phyloP scores from a whole-genome alignment of 2,888 invertebrate species.

The Leistus spinibarbis region DNA sequence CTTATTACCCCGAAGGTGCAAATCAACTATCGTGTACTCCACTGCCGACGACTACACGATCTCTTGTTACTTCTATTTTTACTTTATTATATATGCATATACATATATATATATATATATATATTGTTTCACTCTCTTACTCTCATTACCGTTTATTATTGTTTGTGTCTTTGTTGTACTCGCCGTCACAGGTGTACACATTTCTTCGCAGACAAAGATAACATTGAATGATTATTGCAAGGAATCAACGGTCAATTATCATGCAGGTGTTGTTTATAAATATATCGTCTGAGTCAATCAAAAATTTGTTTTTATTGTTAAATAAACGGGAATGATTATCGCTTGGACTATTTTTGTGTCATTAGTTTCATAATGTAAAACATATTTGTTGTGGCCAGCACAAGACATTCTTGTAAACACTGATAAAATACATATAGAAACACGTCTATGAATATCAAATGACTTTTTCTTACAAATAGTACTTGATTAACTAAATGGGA shows the following conservation, averaged over 20 bases:
- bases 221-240: background rate
- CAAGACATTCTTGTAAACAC: too few relatives aligned
- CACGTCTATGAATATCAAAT: too few relatives aligned
- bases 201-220: background rate
- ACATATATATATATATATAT: too few relatives aligned
- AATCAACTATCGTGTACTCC: conserved; percentile 24
- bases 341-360: too few relatives aligned
- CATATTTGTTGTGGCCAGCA: too few relatives aligned
- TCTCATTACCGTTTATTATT: conserved; percentile 1
- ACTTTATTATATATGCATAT: too few relatives aligned
- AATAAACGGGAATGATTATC: background rate
- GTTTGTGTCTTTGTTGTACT: background rate
- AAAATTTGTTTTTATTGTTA: background rate
- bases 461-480: too few relatives aligned
- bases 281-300: background rate
- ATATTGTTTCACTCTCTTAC: conserved; percentile 16
- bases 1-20: conserved; percentile 20
- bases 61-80: too few relatives aligned
- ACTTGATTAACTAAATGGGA: too few relatives aligned
- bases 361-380: too few relatives aligned
- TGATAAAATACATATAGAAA: too few relatives aligned
- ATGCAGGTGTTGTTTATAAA: background rate
- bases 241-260: conserved; percentile 4
- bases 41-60: too few relatives aligned
- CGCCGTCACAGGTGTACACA: background rate